phyloP scores from a whole-genome alignment of 2,888 invertebrate species.

The Strigamia crassipes region DNA sequence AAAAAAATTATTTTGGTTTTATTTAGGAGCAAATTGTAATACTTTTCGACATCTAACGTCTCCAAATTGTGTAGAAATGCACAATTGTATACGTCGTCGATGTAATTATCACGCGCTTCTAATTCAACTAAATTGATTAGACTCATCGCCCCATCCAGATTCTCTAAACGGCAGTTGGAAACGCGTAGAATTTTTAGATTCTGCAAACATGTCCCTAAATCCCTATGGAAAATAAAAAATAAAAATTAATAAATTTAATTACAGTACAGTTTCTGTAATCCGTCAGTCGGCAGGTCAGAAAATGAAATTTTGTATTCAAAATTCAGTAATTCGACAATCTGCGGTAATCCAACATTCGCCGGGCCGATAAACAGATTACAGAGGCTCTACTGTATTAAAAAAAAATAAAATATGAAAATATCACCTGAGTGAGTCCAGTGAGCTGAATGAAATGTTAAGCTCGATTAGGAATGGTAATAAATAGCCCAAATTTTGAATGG shows the following conservation, averaged over 20 bases:
- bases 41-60: neutral
- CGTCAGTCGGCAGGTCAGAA: no score
- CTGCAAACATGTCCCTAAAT: constrained; percentile 16
- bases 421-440: constrained; percentile 7
- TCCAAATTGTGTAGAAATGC: constrained; percentile 5
- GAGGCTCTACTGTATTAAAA: no score
- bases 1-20: neutral
- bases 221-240: neutral
- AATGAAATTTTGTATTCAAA: no score
- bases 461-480: constrained; percentile 8
- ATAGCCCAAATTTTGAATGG: constrained; percentile 22
- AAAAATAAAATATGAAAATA: neutral
- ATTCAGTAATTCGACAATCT: no score
- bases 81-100: constrained; percentile 12
- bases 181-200: constrained; percentile 26
- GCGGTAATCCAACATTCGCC: no score
- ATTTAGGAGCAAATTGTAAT: neutral
- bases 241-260: no score
- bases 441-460: neutral
- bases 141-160: constrained; percentile 17
- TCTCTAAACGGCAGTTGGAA: neutral
- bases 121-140: neutral
- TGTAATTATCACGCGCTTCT: neutral
- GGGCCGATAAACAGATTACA: no score
- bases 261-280: no score